Base-by-base conservation (phyloP, 1,140 invertebrate species). In the Hormaphis cornu region DNA sequence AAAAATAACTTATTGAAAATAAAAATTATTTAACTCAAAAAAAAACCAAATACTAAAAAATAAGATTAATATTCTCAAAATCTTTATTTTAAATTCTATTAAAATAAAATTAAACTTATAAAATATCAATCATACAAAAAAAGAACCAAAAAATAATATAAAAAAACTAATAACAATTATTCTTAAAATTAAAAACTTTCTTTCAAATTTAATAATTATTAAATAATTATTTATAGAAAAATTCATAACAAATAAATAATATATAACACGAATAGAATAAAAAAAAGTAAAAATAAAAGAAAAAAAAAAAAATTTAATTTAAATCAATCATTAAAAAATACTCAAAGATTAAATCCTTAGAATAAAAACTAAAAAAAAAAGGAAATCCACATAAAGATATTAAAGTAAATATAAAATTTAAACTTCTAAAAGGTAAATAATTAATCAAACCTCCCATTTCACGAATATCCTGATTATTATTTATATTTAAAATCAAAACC, bases 381-480 rank as follows among this genome's bases (percentile, higher is more conserved):
- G 16, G 16, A 53, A 53, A 53, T 10, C 26, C 16, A 53, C 16
- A 30, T 30, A 53, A 53, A 10, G 26, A 53, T 30, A 53, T 28
- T 9, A 53, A 30, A 30, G 50, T 30, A 53, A 53, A 53, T 1
- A 53, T 53, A 53, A 30, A 52, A 30, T 28, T 52, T 30, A 52
- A 52, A 28, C 26, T 3, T 9, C 26, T n/a, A 53, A 30, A 53
- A 30, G 48, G 26, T 30, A 53, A 53, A 30, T 18, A 53, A 53
- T 53, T 5, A 53, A 53, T 18, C 30, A 53, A 53, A 18, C 26
- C 26, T 1, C 26, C 16, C 1, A 53, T 53, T 30, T 53, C 10
- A 53, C 8, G 26, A 53, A 53, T 53, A 30, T 53, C 50, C 10
- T 53, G 50, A 53, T 53, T 28, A 53, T 53, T 30, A 53, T 53